Conservation (phyloP, 1,140 invertebrate genomes). For the Lordiphosa mommai region DNA sequence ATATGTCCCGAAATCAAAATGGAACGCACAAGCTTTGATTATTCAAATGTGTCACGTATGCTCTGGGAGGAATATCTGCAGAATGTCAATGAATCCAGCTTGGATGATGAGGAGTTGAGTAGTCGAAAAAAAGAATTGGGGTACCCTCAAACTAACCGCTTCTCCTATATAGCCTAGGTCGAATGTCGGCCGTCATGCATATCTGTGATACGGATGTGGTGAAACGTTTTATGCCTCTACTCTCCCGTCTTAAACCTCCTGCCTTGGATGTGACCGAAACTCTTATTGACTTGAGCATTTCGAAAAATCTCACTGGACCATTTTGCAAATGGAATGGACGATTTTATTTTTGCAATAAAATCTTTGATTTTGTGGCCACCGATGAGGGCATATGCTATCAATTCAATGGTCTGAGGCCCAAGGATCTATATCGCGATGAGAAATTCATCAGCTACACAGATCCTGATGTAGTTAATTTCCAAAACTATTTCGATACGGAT, state of each 20-base stretch:
- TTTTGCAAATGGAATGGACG: constrained; percentile 82
- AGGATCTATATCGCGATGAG: constrained; percentile 79
- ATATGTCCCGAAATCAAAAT: constrained; percentile 84
- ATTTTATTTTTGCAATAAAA: constrained; percentile 68
- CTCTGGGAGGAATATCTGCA: constrained; percentile 48
- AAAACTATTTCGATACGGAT: constrained; percentile 50
- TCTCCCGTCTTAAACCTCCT: constrained; percentile 25
- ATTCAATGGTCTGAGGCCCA: constrained; percentile 84
- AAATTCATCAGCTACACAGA: constrained; percentile 57
- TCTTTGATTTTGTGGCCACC: constrained; percentile 81
- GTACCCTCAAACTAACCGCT: not conserved
- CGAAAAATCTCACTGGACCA: constrained; percentile 61
- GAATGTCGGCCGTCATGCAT: constrained; percentile 62
- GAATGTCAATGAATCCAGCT: constrained; percentile 20
- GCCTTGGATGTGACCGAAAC: constrained; percentile 40
- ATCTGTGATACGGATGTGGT: constrained; percentile 68
- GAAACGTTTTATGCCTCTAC: constrained; percentile 36
- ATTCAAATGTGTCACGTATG: constrained; percentile 79
- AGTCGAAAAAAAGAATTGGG: not conserved
- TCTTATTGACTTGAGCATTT: constrained; percentile 58
- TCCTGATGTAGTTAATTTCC: constrained; percentile 55
- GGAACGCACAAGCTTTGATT: constrained; percentile 81
- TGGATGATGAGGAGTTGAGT: constrained; percentile 67
- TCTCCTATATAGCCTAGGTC: constrained; percentile 29
- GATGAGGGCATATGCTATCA: constrained; percentile 87